phyloP scores from a whole-genome alignment of 2,888 invertebrate species.

The Ophion costatus region DNA sequence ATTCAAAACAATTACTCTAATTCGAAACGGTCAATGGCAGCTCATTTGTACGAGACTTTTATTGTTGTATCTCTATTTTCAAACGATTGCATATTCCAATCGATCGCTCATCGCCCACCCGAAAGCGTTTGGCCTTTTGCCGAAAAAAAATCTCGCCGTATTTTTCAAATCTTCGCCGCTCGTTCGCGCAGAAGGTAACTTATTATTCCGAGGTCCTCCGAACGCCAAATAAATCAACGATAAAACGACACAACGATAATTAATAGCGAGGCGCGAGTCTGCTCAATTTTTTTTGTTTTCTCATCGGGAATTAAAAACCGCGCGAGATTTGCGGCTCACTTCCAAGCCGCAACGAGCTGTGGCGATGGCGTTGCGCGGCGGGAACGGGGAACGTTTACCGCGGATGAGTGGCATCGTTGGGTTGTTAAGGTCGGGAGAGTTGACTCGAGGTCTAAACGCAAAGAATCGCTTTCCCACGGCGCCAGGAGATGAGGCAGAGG shows the following conservation, averaged over 20 bases:
- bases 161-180: too few species aligned
- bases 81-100: too few species aligned
- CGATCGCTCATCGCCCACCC: too few species aligned
- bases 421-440: slow-evolving; percentile 62
- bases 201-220: not conserved
- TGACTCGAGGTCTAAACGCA: slow-evolving; percentile 57
- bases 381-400: slow-evolving; percentile 35
- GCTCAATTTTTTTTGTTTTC: slow-evolving; percentile 49
- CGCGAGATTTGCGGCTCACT: slow-evolving; percentile 22
- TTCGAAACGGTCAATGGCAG: too few species aligned
- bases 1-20: too few species aligned
- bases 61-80: too few species aligned
- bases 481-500: slow-evolving; percentile 39
- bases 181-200: not conserved
- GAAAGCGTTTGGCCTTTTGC: too few species aligned
- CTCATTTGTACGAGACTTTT: too few species aligned
- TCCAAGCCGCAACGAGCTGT: slow-evolving; percentile 25
- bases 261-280: slow-evolving; percentile 33
- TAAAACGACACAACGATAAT: slow-evolving; percentile 35
- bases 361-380: not conserved
- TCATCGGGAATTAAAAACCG: slow-evolving; percentile 41
- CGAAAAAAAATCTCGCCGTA: too few species aligned
- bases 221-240: slow-evolving; percentile 48
- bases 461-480: slow-evolving; percentile 63
- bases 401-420: slow-evolving; percentile 60